Percentiles rank a stretch among this genome's conserved stretches.
phyloP scores from a whole-genome alignment of 92 coral and sea anemone genomes.

The Parazoanthus darwini region DNA sequence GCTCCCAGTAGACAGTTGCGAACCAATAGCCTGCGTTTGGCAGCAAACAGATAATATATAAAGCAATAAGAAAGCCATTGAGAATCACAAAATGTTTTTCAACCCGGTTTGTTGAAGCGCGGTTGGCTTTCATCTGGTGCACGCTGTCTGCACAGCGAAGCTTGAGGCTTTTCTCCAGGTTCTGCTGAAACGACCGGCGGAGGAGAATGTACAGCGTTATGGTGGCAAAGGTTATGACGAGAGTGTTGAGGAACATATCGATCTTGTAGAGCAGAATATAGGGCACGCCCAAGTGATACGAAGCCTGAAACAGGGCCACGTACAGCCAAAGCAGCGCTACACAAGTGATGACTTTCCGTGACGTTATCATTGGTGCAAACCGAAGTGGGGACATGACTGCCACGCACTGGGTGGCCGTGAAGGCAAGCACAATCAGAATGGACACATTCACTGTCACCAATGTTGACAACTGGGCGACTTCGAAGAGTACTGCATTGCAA shows the following conservation, averaged over 20 bases:
- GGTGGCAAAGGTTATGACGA: conserved; percentile 16
- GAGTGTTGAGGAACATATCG: conserved; percentile 34
- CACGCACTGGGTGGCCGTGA: conserved; percentile 42
- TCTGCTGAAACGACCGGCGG: conserved; percentile 18
- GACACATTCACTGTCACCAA: conserved; percentile 15
- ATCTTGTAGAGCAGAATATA: not conserved
- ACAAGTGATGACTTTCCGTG: not conserved
- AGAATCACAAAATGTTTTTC: conserved; percentile 28
- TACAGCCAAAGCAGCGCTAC: conserved; percentile 21
- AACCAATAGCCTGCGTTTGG: conserved; percentile 43
- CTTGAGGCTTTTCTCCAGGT: conserved; percentile 15
- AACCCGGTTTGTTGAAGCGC: conserved; percentile 1
- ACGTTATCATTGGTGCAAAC: conserved; percentile 30
- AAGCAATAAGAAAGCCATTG: conserved; percentile 19
- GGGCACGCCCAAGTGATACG: conserved; percentile 27
- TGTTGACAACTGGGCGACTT: conserved; percentile 1
- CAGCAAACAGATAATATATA: conserved; percentile 27
- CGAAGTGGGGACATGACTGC: conserved; percentile 43
- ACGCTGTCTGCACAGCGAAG: conserved; percentile 37
- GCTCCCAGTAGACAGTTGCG: conserved; percentile 11
- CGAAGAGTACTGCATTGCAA: not conserved
- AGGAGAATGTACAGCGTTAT: conserved; percentile 34
- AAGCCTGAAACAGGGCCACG: conserved; percentile 1
- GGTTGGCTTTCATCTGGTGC: conserved; percentile 3
- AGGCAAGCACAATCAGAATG: conserved; percentile 31